Percentiles rank a stretch among this genome's conserved stretches.
Conservation (phyloP, 2,888 invertebrate species). For the Chrysodeixis includens region DNA sequence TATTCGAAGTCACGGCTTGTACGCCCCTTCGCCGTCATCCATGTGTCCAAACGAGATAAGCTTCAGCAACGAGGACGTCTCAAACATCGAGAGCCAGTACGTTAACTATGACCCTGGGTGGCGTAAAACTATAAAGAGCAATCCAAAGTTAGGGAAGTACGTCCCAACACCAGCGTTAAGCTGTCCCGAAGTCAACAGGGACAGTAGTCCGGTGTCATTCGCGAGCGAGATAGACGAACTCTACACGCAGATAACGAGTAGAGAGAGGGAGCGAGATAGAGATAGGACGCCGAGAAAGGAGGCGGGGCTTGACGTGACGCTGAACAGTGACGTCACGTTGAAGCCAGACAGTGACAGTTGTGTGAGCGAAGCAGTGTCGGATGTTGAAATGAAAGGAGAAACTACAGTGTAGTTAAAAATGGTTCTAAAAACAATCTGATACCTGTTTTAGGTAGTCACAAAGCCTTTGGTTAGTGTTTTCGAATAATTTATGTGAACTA, state of each 20-base stretch:
- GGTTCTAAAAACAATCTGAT: constrained; percentile 47
- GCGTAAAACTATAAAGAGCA: constrained; percentile 82
- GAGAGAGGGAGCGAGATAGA: constrained; percentile 76
- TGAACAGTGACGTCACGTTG: constrained; percentile 83
- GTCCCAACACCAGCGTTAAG: constrained; percentile 82
- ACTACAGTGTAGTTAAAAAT: constrained; percentile 73
- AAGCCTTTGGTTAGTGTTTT: constrained; percentile 47
- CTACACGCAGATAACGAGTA: constrained; percentile 91
- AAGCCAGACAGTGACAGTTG: constrained; percentile 86
- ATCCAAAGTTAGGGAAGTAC: constrained; percentile 81
- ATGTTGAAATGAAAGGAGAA: constrained; percentile 78
- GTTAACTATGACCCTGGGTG: constrained; percentile 89
- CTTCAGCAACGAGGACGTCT: constrained; percentile 86
- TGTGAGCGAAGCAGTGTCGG: constrained; percentile 84
- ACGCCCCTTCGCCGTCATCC: constrained; percentile 90
- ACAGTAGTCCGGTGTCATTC: constrained; percentile 82
- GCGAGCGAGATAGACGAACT: constrained; percentile 91
- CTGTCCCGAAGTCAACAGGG: constrained; percentile 84
- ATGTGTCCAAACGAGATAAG: constrained; percentile 87
- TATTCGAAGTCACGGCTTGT: constrained; percentile 90
- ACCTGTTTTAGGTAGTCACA: constrained; percentile 38
- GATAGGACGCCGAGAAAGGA: constrained; percentile 71
- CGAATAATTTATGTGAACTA: constrained; percentile 31
- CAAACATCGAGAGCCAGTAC: constrained; percentile 87
- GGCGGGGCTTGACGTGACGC: constrained; percentile 76